phyloP scores from a whole-genome alignment of 2,888 invertebrate species.

The Eucriotettix oculatus region DNA sequence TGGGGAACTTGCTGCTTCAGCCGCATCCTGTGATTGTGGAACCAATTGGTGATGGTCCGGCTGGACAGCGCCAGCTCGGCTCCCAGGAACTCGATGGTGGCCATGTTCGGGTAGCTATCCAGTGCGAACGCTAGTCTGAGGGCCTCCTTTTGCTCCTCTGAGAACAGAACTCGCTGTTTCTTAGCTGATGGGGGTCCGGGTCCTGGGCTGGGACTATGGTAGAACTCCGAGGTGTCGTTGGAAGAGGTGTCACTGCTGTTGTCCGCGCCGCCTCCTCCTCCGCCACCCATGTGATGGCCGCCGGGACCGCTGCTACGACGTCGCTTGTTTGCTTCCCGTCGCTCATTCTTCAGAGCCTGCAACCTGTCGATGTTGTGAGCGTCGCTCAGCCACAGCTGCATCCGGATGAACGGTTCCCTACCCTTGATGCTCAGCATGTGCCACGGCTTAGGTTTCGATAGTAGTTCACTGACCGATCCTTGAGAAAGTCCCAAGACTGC shows the following conservation, averaged over 20 bases:
- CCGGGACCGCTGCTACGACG: slow-evolving; percentile 37
- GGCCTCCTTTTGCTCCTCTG: slow-evolving; percentile 96
- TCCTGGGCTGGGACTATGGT: slow-evolving; percentile 68
- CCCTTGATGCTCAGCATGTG: slow-evolving; percentile 98
- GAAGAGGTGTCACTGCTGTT: slow-evolving; percentile 78
- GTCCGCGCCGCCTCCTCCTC: slow-evolving; percentile 61
- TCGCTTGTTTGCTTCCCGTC: slow-evolving; percentile 80
- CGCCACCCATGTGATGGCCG: slow-evolving; percentile 18
- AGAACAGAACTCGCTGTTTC: slow-evolving; percentile 90
- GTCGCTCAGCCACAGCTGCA: slow-evolving; percentile 95
- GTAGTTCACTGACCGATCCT: slow-evolving; percentile 89
- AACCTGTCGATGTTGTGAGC: slow-evolving; percentile 86
- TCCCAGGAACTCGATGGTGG: slow-evolving; percentile 89
- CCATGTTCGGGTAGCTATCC: slow-evolving; percentile 94
- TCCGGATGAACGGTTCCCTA: slow-evolving; percentile 86
- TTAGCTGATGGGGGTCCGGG: slow-evolving; percentile 77
- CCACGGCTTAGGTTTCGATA: slow-evolving; percentile 98
- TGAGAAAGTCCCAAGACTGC: slow-evolving; percentile 91
- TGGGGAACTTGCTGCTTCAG: slow-evolving; percentile 81
- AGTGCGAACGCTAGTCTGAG: slow-evolving; percentile 82
- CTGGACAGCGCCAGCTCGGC: slow-evolving; percentile 79
- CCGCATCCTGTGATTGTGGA: slow-evolving; percentile 98
- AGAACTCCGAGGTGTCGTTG: slow-evolving; percentile 77
- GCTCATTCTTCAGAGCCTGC: slow-evolving; percentile 78
- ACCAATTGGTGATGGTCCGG: slow-evolving; percentile 98